Conservation (phyloP, 2,113 vertebrate genomes). For the Brachyistius frenatus region DNA sequence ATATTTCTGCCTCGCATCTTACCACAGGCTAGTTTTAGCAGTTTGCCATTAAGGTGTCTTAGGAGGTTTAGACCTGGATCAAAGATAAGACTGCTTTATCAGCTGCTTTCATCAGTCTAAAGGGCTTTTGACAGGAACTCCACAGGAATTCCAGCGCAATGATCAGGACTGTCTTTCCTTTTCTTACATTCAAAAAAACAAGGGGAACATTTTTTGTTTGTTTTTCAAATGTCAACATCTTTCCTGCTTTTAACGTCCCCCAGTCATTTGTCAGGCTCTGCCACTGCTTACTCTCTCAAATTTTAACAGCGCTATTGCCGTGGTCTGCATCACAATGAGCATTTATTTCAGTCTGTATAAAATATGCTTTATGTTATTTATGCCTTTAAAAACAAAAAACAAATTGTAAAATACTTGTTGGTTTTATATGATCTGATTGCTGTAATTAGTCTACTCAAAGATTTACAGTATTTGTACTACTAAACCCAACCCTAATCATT, state of each 20-base stretch:
- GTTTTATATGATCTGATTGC: no score
- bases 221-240: constrained; percentile 29
- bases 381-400: neutral
- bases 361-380: neutral
- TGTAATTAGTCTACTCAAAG: no score
- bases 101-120: constrained; percentile 68
- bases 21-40: constrained; percentile 31
- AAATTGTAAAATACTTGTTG: neutral
- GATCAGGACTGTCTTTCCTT: constrained; percentile 12
- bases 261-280: constrained; percentile 24
- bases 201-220: constrained; percentile 22
- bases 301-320: constrained; percentile 17
- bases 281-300: neutral
- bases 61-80: constrained; percentile 52
- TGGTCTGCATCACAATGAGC: constrained; percentile 18
- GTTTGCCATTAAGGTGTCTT: constrained; percentile 41
- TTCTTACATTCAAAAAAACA: constrained; percentile 35
- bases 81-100: constrained; percentile 65
- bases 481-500: no score
- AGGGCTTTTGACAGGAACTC: constrained; percentile 60
- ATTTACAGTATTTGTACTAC: no score
- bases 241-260: constrained; percentile 32
- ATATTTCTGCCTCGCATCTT: constrained; percentile 16
- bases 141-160: constrained; percentile 22
- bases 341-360: neutral